Evolutionary conservation across 2,113 vertebrate genomes (phyloP).

Genomic region (Scartelaos histophorus): DNA sequence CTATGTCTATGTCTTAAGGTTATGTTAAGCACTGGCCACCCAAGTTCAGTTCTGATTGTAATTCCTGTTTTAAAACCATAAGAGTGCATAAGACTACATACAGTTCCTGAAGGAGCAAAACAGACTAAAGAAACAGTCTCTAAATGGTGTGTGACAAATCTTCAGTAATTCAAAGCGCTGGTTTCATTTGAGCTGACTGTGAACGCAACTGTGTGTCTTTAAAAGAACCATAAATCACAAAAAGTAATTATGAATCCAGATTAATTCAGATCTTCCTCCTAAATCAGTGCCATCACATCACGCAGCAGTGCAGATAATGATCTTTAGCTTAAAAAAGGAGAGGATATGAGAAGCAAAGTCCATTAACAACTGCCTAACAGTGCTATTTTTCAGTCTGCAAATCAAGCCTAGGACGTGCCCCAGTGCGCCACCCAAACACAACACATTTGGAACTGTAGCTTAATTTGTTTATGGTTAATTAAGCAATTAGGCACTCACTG

Average conservation of each 20-base stretch:
- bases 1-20: no score
- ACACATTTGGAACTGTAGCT: constrained; percentile 27
- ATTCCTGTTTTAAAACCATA: no score
- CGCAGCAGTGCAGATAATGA: constrained; percentile 54
- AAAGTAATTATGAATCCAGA: constrained; percentile 64
- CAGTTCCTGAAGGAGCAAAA: background rate
- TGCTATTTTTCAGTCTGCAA: constrained; percentile 15
- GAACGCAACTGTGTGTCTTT: background rate
- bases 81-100: no score
- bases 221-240: constrained; percentile 60
- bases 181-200: constrained; percentile 6
- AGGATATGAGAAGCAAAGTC: constrained; percentile 15
- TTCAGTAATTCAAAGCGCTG: constrained; percentile 9
- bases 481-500: constrained; percentile 44
- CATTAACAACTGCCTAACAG: constrained; percentile 36
- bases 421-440: constrained; percentile 13
- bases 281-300: constrained; percentile 60
- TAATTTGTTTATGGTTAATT: constrained; percentile 61
- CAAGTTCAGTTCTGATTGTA: no score
- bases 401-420: constrained; percentile 20
- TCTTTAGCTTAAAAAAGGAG: constrained; percentile 56
- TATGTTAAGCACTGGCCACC: no score
- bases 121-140: background rate
- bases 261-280: constrained; percentile 63
- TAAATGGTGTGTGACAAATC: constrained; percentile 16